These are phyloP conservation scores for Oreochromis niloticus DNA, from an alignment of 2,113 vertebrate species.

Conservation along the genomic window DNA sequence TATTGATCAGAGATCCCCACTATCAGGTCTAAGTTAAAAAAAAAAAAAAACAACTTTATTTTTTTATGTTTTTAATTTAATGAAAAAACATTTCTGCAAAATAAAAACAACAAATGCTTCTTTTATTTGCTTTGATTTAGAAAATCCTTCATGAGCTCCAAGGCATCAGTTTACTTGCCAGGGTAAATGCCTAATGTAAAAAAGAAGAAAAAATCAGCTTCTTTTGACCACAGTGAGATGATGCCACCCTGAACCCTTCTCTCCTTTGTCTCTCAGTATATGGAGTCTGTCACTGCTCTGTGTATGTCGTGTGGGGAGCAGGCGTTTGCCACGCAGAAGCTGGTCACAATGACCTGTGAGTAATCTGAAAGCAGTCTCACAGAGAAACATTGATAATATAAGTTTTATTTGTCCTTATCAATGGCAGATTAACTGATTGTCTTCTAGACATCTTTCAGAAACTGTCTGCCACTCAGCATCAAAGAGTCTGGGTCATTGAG, in stretches of 20 bases:
- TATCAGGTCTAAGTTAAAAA: slow-evolving; percentile 73
- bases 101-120: not conserved
- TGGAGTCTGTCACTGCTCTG: slow-evolving; percentile 73
- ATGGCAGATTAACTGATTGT: not conserved
- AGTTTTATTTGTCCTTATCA: not conserved
- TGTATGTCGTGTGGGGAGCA: slow-evolving; percentile 74
- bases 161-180: slow-evolving; percentile 64
- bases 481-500: slow-evolving; percentile 75
- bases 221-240: not conserved
- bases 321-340: slow-evolving; percentile 71
- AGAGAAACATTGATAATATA: not conserved
- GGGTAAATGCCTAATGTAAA: slow-evolving; percentile 52
- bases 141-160: slow-evolving; percentile 67
- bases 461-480: slow-evolving; percentile 74
- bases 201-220: fast-evolving
- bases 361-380: not conserved
- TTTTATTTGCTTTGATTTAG: slow-evolving; percentile 37
- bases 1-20: slow-evolving; percentile 80
- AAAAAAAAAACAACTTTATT: not conserved
- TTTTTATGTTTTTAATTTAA: not conserved
- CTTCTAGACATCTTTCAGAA: slow-evolving; percentile 86
- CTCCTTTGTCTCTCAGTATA: slow-evolving; percentile 61
- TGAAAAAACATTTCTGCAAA: not conserved
- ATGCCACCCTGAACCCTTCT: not conserved
- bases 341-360: slow-evolving; percentile 86